Conservation (phyloP, 37 sponge, comb jelly and placozoan species). For the Aplysina aerophoba region DNA sequence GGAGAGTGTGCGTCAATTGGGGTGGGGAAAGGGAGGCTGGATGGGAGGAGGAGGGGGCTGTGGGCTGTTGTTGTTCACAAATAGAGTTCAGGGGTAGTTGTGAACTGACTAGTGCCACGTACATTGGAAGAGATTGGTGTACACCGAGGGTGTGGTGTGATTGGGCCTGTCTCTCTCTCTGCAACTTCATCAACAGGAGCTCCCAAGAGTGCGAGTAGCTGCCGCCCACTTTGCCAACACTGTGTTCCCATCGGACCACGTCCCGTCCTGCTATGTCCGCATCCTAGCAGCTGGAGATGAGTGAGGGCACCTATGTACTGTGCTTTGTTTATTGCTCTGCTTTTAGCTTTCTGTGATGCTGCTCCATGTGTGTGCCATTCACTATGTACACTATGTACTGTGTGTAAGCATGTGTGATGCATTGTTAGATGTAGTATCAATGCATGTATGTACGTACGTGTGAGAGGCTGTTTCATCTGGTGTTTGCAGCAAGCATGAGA, state of each 20-base stretch:
- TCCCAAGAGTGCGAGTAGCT: slow-evolving; percentile 23
- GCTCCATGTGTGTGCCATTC: not conserved
- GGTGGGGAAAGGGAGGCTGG: no score
- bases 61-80: no score
- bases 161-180: no score
- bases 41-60: no score
- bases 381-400: not conserved
- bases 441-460: not conserved
- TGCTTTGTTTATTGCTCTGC: not conserved
- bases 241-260: slow-evolving; percentile 67
- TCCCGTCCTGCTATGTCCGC: slow-evolving; percentile 70
- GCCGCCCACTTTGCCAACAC: slow-evolving; percentile 48
- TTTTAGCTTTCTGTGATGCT: not conserved
- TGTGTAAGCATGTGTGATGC: not conserved
- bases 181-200: slow-evolving; percentile 30
- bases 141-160: no score
- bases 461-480: not conserved
- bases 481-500: slow-evolving; percentile 38
- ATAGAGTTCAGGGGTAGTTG: no score
- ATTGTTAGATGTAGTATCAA: no score
- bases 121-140: no score
- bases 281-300: slow-evolving; percentile 76
- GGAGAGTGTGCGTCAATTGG: slow-evolving; percentile 42
- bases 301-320: slow-evolving; percentile 6
- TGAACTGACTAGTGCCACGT: no score